A percentile compares a stretch with the other conserved stretches of the same genome.
Evolutionary conservation across 2,797 vertebrate species (phyloP).

Genomic region (Anas georgica): DNA sequence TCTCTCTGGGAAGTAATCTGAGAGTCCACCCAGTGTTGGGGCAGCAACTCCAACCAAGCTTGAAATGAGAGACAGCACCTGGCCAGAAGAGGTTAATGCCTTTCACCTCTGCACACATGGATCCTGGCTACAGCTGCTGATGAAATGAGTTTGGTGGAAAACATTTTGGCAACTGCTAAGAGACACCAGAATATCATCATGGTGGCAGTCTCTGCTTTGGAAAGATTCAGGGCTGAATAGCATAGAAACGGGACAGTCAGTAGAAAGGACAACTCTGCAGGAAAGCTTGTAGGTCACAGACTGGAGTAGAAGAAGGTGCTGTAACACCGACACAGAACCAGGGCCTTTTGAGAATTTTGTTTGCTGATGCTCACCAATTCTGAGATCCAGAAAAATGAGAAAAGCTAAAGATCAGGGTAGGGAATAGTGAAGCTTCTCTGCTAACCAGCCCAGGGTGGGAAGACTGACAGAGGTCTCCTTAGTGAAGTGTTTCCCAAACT

Average conservation of each 20-base stretch:
- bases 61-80: neutral
- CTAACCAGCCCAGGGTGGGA: neutral
- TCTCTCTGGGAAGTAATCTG: neutral
- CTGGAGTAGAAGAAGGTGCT: neutral
- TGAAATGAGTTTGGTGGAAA: neutral
- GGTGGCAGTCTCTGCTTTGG: neutral
- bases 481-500: no score
- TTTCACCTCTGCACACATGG: neutral
- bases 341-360: neutral
- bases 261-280: neutral
- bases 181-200: neutral
- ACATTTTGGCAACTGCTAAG: neutral
- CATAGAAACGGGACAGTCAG: neutral
- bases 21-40: neutral
- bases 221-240: neutral
- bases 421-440: neutral
- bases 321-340: neutral
- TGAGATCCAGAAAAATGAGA: neutral
- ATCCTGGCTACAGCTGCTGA: neutral
- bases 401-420: no score
- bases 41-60: neutral
- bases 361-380: neutral
- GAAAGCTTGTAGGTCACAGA: neutral
- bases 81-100: neutral
- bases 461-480: neutral